Evolutionary conservation across 2,113 vertebrate species (phyloP), one percentile per base, ranked within the genome.

Genomic region (Paramormyrops kingsleyae): DNA sequence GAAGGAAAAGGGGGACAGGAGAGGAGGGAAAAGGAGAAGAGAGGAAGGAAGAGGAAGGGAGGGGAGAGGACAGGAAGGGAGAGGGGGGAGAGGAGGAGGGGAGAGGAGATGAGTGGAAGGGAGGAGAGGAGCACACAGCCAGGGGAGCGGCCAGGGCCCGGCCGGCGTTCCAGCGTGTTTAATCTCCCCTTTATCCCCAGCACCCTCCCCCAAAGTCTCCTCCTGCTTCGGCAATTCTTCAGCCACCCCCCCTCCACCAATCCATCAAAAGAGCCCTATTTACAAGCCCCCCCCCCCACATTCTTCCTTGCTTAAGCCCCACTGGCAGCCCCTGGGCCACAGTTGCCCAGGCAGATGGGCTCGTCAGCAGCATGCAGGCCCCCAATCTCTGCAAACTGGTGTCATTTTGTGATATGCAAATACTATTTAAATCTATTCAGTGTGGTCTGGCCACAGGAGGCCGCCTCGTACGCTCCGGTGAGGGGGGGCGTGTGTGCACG

Each of bases 351-450:
- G 90, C 94, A 93, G 90, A 93, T 92, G 92, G 91, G 90, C 84
- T 83, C 90, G 1, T 91, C 89, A 62, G 90, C 88, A 83, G 90
- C 88, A 90, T 53, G 87, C 91, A 87, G 91, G 62, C 88, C 88
- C 91, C 92, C 93, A 94, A 91, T 94, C 94, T 91, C 93, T 89
- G 89, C 90, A 93, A 92, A 90, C 92, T 92, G 93, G 92, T 94
- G 92, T 94, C 91, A 92, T 91, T 92, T 91, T 93, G 90, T 91
- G 92, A 95, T 92, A 94, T 93, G 93, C 91, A 89, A 94, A 94
- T 93, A 90, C 91, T 90, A 93, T 93, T 92, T 93, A 91, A 91
- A 93, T 94, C 90, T 92, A 93, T 92, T 93, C 91, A 89, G 89
- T 89, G 92, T 89, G 90, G 92, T 92, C 90, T 93, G 90, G 77